phyloP scores from a whole-genome alignment of 1,140 invertebrate genomes.

The Acromyrmex charruanus region DNA sequence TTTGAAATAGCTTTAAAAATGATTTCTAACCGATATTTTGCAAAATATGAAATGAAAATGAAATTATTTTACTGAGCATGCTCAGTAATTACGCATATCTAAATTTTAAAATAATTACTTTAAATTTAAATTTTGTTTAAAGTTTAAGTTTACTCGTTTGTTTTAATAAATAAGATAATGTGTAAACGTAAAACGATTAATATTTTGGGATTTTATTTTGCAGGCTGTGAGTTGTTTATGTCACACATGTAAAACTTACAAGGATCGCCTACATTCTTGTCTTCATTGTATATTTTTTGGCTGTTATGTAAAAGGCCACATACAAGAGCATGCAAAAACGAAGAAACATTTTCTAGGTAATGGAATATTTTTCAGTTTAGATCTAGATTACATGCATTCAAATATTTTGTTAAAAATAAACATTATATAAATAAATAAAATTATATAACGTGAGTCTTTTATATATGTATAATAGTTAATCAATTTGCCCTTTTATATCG shows the following conservation, averaged over 20 bases:
- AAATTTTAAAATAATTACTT: too few species aligned
- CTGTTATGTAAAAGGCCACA: constrained; percentile 93
- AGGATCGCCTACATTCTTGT: constrained; percentile 94
- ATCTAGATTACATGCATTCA: background rate
- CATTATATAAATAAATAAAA: constrained; percentile 12
- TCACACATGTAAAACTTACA: constrained; percentile 91
- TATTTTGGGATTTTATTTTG: constrained; percentile 69
- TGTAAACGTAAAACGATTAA: background rate
- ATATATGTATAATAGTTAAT: background rate
- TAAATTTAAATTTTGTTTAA: background rate
- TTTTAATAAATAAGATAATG: background rate
- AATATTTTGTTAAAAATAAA: background rate
- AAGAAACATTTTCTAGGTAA: constrained; percentile 93
- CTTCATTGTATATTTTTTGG: constrained; percentile 97
- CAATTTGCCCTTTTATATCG: background rate
- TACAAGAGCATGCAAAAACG: constrained; percentile 93
- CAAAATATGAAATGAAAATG: too few species aligned
- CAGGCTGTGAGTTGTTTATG: constrained; percentile 92
- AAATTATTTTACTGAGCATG: too few species aligned
- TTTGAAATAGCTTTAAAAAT: too few species aligned
- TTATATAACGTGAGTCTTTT: background rate
- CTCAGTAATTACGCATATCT: too few species aligned
- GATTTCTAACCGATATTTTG: too few species aligned
- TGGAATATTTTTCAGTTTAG: background rate
- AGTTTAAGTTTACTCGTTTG: background rate